phyloP scores from a whole-genome alignment of 2,888 invertebrate genomes.

The Amphimallon solstitiale region DNA sequence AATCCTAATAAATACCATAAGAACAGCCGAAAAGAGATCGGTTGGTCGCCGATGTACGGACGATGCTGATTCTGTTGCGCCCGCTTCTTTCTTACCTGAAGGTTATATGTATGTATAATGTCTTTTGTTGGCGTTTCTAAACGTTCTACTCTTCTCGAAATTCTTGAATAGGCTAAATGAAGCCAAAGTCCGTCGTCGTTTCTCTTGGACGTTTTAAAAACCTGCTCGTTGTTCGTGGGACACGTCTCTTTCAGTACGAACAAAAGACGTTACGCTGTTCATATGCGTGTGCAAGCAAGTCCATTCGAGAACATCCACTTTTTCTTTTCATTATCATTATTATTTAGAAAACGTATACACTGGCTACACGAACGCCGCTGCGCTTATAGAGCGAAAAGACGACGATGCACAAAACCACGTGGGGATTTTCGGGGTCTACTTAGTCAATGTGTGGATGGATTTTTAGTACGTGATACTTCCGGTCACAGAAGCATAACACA shows the following conservation, averaged over 20 bases:
- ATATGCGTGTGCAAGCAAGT: conserved; percentile 11
- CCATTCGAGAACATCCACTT: no score
- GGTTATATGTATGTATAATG: not conserved
- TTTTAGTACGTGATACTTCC: conserved; percentile 24
- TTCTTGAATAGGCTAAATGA: conserved; percentile 35
- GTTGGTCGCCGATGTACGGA: not conserved
- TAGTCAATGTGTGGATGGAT: conserved; percentile 19
- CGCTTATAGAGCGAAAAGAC: not conserved
- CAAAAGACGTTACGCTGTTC: conserved; percentile 26
- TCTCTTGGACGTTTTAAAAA: conserved; percentile 21
- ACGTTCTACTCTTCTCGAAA: conserved; percentile 25
- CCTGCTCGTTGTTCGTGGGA: conserved; percentile 28
- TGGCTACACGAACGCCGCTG: no score
- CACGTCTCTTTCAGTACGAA: conserved; percentile 26
- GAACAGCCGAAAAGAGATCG: conserved; percentile 8
- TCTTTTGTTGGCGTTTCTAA: conserved; percentile 17
- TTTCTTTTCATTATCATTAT: conserved; percentile 7
- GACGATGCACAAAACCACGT: conserved; percentile 6
- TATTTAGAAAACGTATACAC: not conserved
- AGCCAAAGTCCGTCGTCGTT: conserved; percentile 26
- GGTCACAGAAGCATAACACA: conserved; percentile 8
- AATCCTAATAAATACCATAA: conserved; percentile 28
- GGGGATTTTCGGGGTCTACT: not conserved
- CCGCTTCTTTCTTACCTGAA: conserved; percentile 18
- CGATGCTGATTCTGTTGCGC: not conserved